Percentiles rank a stretch among this genome's conserved stretches.
Conservation (phyloP, 2,888 invertebrate genomes). For the Hybos culiciformis region DNA sequence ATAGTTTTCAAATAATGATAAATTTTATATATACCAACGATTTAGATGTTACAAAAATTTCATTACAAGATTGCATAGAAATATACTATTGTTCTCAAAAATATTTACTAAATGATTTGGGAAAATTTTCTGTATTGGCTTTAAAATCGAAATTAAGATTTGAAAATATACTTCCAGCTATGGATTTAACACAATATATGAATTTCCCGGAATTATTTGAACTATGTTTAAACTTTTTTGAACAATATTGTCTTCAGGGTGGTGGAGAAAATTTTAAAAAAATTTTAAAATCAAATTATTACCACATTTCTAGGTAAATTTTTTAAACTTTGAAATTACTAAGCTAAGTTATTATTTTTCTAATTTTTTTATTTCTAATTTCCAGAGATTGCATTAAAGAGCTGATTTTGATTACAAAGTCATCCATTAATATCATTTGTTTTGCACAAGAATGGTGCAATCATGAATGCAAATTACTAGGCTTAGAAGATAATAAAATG, state of each 20-base stretch:
- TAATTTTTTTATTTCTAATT: no score
- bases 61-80: conserved; percentile 29
- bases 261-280: conserved; percentile 26
- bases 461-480: conserved; percentile 26
- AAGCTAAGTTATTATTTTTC: no score
- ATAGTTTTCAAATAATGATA: conserved; percentile 33
- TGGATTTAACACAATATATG: conserved; percentile 31
- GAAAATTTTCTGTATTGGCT: conserved; percentile 22
- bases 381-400: conserved; percentile 30
- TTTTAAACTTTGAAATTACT: no score
- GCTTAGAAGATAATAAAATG: conserved; percentile 22
- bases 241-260: conserved; percentile 25
- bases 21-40: conserved; percentile 30
- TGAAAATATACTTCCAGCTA: conserved; percentile 30
- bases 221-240: conserved; percentile 28
- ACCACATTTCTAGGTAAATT: no score
- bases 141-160: conserved; percentile 28
- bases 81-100: conserved; percentile 34
- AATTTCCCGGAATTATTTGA: conserved; percentile 26
- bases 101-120: conserved; percentile 29
- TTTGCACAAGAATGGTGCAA: conserved; percentile 33
- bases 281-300: conserved; percentile 26
- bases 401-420: conserved; percentile 22
- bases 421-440: conserved; percentile 26
- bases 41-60: conserved; percentile 22